Evolutionary conservation across 2,797 vertebrate species (phyloP), one percentile per base, ranked within the genome.

Genomic region (Gymnoscopelus braueri): DNA sequence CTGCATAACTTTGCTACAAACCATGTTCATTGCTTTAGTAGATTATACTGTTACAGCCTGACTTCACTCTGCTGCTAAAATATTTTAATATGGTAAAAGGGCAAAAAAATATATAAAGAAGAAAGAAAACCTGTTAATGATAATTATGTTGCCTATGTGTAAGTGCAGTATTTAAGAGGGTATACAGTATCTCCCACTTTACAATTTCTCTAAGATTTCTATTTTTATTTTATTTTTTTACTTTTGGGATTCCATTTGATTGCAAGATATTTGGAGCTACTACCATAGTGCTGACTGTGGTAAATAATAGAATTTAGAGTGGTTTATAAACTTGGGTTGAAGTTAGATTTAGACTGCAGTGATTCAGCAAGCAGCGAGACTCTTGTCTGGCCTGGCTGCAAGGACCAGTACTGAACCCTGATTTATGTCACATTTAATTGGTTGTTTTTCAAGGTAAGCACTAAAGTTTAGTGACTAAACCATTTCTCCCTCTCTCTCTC

Each of bases 21-120:
- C 65, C 32, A 67, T 59, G 84, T 55, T 72, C 64, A 70, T 74
- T n/a, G 67, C 84, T 77, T 78, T 77, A 74, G 78, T 82, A 79
- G 74, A 87, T 77, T 85, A 69, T 4, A 77, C 73, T 69, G 68
- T 74, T 81, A 87, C 84, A 87, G 83, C 81, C 75, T 71, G 75
- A 87, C 78, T 83, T 78, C 78, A 82, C 52, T 78, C 29, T 83
- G 88, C 83, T 87, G 85, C 86, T 88, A 81, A 57, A 0, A 74
- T 68, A 79, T 83, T 87, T 82, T 87, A 48, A 75, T 80, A 84
- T 75, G 32, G 52, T 19, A 76, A 86, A 44, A 84, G 78, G 78
- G 72, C 74, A 72, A 69, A 75, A 5, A 6, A 35, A 35, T 5
- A 35, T 5, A 35, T 1, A 35, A 35, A 6, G 5, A 35, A 35